Evolutionary conservation across 2,888 invertebrate species (phyloP), one percentile per base, ranked within the genome.

Genomic region (Callinectes sapidus): DNA sequence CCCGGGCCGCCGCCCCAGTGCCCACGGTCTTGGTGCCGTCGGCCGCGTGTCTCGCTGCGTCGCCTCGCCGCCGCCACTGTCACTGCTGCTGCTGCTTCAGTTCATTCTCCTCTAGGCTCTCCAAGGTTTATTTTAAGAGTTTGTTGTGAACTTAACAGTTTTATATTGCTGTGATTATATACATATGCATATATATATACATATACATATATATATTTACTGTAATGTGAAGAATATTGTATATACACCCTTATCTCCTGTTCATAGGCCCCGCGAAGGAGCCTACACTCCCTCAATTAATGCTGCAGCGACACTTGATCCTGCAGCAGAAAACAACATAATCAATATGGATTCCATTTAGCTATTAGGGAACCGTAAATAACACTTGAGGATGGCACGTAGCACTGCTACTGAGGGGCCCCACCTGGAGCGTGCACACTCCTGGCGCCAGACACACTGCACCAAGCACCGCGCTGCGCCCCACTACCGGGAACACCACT

Each of bases 301-400:
- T 18, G 92, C 89, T 35, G 81, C 90, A 89, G 89, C n/a, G 89
- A 89, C 71, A 42, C 42, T 39, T n/a, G 71, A 71, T 89, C 89
- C 71, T 91, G 92, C 92, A 55, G 86, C 92, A 86, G 39, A 81
- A 35, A 92, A 92, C 92, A 92, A 92, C 92, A 92, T 92, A 92
- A 92, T 92, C 92, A 92, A 92, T 92, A 92, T 92, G 92, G 92
- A 92, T 92, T 92, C 92, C 92, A 92, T 90, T 92, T 77, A 88
- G 90, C 87, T 92, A 92, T 90, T 92, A 92, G 92, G 92, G 90
- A 92, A 92, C 90, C 90, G 87, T 87, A 55, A 77, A 35, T 81
- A 86, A 71, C 55, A 61, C 86, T 42, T 92, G 92, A 87, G 92
- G 92, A 28, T 71, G 92, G 90, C 92, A 92, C 86, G 92, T 32